Conservation (phyloP, 2,113 vertebrate genomes). For the Hylia prasina region DNA sequence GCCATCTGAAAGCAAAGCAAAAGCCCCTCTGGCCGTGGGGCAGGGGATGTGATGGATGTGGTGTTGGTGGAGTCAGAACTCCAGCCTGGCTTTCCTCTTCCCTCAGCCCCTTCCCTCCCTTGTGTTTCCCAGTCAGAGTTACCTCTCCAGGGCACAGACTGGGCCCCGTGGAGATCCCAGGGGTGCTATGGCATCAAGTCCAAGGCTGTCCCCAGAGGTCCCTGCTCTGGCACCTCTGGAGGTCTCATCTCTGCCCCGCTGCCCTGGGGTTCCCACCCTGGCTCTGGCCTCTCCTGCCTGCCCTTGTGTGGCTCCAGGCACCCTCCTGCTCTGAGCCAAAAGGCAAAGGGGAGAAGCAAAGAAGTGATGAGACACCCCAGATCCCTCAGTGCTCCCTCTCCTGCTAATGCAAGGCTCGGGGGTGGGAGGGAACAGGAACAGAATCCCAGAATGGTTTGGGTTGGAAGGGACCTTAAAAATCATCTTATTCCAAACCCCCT, state of each 20-base stretch:
- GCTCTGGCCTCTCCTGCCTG: not conserved
- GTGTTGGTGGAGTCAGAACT: not conserved
- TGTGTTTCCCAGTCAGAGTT: not conserved
- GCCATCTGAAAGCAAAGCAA: not conserved
- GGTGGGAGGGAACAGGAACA: not conserved
- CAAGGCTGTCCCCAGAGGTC: not conserved
- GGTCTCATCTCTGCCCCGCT: not conserved
- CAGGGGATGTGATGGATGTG: not conserved
- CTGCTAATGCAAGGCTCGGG: not conserved
- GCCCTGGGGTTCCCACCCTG: not conserved
- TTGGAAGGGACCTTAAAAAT: not conserved
- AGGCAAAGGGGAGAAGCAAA: not conserved
- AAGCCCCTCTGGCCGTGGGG: not conserved
- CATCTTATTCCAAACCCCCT: accelerated
- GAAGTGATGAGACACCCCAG: not conserved
- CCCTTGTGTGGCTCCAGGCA: not conserved
- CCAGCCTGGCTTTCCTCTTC: not conserved
- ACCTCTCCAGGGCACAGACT: not conserved
- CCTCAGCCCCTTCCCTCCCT: not conserved
- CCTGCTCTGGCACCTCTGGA: not conserved
- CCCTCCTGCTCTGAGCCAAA: not conserved
- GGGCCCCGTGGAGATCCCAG: accelerated
- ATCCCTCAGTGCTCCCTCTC: not conserved
- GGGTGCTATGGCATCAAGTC: accelerated
- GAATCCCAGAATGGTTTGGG: not conserved